Conservation (phyloP, 2,113 vertebrate species). For the Chamaea fasciata region DNA sequence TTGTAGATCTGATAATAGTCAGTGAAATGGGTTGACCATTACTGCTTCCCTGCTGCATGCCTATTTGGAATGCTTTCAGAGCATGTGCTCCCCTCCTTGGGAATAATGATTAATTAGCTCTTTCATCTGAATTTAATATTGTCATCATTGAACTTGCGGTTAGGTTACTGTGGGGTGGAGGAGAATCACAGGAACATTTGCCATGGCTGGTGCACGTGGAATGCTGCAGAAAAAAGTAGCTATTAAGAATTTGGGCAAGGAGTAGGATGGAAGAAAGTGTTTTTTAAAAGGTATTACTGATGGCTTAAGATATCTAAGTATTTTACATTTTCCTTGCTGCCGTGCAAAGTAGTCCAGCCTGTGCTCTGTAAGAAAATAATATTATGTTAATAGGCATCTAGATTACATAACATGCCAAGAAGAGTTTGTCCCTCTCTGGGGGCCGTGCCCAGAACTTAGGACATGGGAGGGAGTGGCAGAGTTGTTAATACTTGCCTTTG, state of each 20-base stretch:
- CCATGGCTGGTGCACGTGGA: background rate
- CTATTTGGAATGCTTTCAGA: background rate
- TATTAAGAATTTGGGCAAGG: background rate
- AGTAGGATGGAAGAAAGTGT: background rate
- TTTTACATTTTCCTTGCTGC: background rate
- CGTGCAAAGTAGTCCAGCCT: background rate
- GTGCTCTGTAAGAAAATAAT: background rate
- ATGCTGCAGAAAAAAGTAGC: background rate
- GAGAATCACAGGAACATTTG: background rate
- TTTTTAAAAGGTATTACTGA: background rate
- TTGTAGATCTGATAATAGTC: background rate
- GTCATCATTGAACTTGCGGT: background rate
- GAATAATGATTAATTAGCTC: background rate
- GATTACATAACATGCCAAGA: background rate
- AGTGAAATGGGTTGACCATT: background rate
- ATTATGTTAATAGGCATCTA: background rate
- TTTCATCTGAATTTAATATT: background rate
- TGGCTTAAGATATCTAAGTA: background rate
- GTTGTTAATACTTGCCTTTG: slow-evolving; percentile 47
- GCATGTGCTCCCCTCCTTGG: background rate
- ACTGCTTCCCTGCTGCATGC: background rate
- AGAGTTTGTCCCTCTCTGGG: background rate
- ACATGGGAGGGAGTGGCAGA: slow-evolving; percentile 26
- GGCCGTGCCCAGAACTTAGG: background rate
- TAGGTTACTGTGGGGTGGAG: background rate